Base-by-base conservation (phyloP, 92 coral and sea anemone species). In the Umimayanthus chanpuru region DNA sequence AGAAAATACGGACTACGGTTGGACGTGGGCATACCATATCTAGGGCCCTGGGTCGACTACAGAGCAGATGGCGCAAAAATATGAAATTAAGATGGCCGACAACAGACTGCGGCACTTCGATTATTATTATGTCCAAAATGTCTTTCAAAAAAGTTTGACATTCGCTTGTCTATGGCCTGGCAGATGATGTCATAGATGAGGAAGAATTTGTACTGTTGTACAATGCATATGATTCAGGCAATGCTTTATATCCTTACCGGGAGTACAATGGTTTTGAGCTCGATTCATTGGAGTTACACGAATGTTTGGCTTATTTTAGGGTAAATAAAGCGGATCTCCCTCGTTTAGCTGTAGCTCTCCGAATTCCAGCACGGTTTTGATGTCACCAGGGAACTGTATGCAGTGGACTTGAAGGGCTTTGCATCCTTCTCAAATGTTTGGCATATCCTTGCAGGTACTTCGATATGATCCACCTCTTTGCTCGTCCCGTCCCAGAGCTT, bases 131-230 rank as follows among this genome's bases (percentile, higher is more conserved):
- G 23, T 26, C 44, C 66, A 56, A 79, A 50, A 91, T 91, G 88
- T 88, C 90, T 79, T 91, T 91, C 70, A 26, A 49, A 80, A 89
- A 88, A 76, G 92, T 91, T 58, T 85, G 85, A 79, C 38, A 91
- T 91, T 36, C 89, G 16, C 85, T 92, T 11, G 67, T 92, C 70
- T 86, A 80, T 64, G 11, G 79, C 16, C 78, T 89, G 76, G 90
- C 80, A 18, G 92, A 89, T 40, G 85, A 67, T 26, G 39, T 79
- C 4, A 79, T 89, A 38, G 92, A 89, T 47, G 91, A 91, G 73
- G 92, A 89, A n/a, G 94, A 92, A 61, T 92, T 92, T 72, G 77
- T 92, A 40, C 73, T 89, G 44, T 61, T 92, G 88, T 89, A 80
- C 85, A 67, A 92, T 76, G 88, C 89, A 2, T 89, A 73, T 53